Evolutionary conservation across 2,113 vertebrate species (phyloP).

Genomic region (Herpetotheres cachinnans): DNA sequence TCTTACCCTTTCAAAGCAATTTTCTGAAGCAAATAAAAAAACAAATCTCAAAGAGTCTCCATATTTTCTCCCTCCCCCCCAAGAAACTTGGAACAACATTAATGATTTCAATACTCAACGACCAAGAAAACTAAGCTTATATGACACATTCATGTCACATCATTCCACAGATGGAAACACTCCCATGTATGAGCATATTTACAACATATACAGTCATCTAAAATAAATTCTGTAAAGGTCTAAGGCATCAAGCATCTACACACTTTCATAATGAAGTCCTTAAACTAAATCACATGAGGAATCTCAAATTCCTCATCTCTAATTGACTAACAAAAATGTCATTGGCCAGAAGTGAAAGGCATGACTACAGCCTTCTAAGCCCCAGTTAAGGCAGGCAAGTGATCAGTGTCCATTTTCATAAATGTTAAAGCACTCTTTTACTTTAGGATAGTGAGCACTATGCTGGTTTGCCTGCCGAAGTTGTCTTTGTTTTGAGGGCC

Average conservation of each 20-base stretch:
- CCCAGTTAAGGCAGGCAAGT: fast-evolving
- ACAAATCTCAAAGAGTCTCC: not conserved
- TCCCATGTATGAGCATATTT: not conserved
- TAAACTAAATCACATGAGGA: not conserved
- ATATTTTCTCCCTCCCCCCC: not conserved
- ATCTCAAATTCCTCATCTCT: not conserved
- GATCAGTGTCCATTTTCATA: not conserved
- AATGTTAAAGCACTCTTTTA: not conserved
- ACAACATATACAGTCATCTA: not conserved
- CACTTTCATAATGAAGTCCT: not conserved
- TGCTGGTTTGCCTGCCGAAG: not conserved
- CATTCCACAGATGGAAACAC: not conserved
- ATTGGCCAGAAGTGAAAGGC: not conserved
- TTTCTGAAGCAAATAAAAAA: not conserved
- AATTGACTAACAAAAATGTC: not conserved
- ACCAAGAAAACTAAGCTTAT: not conserved
- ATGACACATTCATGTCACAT: not conserved
- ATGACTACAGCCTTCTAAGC: not conserved
- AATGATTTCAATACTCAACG: not conserved
- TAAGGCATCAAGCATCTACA: not conserved
- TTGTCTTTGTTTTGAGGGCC: not conserved
- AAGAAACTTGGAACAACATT: not conserved
- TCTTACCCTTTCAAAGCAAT: not conserved
- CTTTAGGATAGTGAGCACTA: not conserved
- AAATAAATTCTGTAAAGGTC: not conserved